Evolutionary conservation across 2,113 vertebrate species (phyloP).

Genomic region (Diadophis punctatus): DNA sequence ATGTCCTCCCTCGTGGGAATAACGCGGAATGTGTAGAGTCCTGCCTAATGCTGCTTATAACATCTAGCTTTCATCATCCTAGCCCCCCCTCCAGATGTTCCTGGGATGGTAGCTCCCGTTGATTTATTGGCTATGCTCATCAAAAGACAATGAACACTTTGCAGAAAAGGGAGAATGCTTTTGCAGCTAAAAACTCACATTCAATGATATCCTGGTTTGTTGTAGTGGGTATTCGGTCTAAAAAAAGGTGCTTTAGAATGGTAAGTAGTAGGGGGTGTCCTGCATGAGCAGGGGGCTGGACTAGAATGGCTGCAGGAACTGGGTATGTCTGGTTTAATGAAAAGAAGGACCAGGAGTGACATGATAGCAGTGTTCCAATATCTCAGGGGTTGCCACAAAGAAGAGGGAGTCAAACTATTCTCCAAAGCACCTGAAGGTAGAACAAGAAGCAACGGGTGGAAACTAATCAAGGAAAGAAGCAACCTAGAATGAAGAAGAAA

Average conservation of each 20-base stretch:
- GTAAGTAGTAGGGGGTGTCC: background rate
- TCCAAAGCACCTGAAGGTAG: no score
- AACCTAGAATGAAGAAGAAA: no score
- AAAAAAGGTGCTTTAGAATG: background rate
- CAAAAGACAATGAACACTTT: background rate
- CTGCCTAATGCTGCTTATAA: background rate
- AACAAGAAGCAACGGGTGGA: no score
- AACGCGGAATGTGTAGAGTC: background rate
- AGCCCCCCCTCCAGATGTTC: background rate
- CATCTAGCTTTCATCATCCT: background rate
- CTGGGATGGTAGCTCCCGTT: background rate
- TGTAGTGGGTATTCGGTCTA: background rate
- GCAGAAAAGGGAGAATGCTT: background rate
- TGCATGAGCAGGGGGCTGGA: background rate
- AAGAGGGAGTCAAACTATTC: no score
- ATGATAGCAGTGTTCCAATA: no score
- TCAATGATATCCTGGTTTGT: background rate
- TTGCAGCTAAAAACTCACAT: background rate
- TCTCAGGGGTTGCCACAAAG: no score
- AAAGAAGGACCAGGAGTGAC: no score
- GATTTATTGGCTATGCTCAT: background rate
- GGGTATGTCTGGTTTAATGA: no score
- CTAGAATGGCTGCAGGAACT: background rate
- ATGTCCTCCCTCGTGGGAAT: background rate
- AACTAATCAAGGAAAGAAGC: no score